Evolutionary conservation across 2,888 invertebrate genomes (phyloP).

Genomic region (Drosophila ochracea): DNA sequence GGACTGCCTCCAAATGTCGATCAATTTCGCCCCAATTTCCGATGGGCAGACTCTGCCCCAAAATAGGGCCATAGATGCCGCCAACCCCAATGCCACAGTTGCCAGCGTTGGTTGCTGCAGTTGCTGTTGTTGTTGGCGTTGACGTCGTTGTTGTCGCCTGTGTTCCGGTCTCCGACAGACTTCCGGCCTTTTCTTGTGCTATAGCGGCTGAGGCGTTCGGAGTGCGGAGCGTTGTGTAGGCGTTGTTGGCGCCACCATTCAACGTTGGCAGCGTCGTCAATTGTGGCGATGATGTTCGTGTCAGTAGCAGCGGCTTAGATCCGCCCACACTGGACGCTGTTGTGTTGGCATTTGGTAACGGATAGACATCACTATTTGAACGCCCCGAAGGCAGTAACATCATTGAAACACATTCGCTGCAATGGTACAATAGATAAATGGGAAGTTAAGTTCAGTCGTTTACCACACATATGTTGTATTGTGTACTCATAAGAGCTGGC

Average conservation of each 20-base stretch:
- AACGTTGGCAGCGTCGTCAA: constrained; percentile 63
- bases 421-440: constrained; percentile 24
- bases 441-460: constrained; percentile 37
- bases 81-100: constrained; percentile 46
- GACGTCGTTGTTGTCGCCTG: constrained; percentile 42
- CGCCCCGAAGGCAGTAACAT: constrained; percentile 85
- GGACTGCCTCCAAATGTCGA: constrained; percentile 86
- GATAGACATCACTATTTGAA: constrained; percentile 83
- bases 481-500: constrained; percentile 30
- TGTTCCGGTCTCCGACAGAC: constrained; percentile 74
- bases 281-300: constrained; percentile 80
- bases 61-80: constrained; percentile 63
- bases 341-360: constrained; percentile 74
- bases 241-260: constrained; percentile 58
- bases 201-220: constrained; percentile 29
- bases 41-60: constrained; percentile 61
- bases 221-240: constrained; percentile 53
- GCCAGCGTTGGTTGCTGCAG: constrained; percentile 34
- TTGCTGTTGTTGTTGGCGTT: constrained; percentile 28
- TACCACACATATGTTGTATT: constrained; percentile 50
- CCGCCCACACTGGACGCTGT: constrained; percentile 44
- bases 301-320: constrained; percentile 72
- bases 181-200: constrained; percentile 68
- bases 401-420: constrained; percentile 83
- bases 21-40: constrained; percentile 84